phyloP scores from a whole-genome alignment of 2,888 invertebrate species.

The Dryococelus australis region DNA sequence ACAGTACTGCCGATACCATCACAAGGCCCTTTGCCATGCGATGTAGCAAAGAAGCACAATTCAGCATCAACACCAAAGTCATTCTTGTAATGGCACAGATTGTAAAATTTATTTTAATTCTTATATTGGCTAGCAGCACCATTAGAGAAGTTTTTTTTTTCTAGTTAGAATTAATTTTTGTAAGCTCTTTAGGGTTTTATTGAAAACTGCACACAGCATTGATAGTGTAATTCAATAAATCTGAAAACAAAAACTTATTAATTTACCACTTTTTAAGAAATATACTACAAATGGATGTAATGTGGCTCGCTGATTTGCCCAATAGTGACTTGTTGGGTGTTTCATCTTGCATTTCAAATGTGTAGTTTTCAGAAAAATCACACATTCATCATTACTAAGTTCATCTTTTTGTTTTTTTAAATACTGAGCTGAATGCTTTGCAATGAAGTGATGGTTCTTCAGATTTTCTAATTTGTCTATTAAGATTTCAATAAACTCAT shows the following conservation, averaged over 20 bases:
- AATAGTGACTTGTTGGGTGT: neutral
- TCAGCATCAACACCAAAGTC: too few species aligned
- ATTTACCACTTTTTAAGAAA: neutral
- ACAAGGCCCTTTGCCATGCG: slow-evolving; percentile 13
- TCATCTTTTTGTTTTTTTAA: neutral
- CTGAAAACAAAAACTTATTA: slow-evolving; percentile 10
- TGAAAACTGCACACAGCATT: neutral
- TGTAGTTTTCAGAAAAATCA: neutral
- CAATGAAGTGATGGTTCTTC: slow-evolving; percentile 5
- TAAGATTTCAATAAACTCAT: slow-evolving; percentile 12
- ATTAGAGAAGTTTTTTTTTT: neutral
- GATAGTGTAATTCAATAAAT: too few species aligned
- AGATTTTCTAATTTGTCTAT: slow-evolving; percentile 17
- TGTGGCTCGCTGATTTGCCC: neutral
- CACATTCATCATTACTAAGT: neutral
- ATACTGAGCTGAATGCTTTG: neutral
- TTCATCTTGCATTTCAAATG: neutral
- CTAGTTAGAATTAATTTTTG: neutral
- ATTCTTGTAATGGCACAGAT: slow-evolving; percentile 4
- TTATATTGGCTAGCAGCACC: neutral
- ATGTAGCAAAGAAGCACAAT: neutral
- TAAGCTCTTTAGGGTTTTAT: neutral
- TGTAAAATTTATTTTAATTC: neutral
- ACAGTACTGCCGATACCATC: neutral
- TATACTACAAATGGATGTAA: slow-evolving; percentile 5